A percentile compares a stretch with the other conserved stretches of the same genome.
These are phyloP conservation scores for Chiloscyllium punctatum DNA, from an alignment of 2,797 vertebrate species.

Conservation along the genomic window DNA sequence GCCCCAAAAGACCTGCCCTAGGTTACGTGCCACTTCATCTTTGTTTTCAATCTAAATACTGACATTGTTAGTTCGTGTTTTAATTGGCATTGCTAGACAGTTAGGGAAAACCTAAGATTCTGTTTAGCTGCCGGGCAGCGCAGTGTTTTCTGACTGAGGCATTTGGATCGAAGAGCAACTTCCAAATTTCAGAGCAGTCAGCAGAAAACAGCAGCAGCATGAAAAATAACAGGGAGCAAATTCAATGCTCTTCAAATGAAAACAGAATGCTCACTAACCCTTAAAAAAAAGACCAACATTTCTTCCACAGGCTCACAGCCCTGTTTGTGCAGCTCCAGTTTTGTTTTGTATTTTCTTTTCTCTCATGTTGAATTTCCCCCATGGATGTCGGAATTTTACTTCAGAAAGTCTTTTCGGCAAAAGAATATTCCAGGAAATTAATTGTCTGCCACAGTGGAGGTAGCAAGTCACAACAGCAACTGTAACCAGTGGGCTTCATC, in stretches of 20 bases:
- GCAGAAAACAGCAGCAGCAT: background rate
- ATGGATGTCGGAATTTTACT: background rate
- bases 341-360: background rate
- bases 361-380: background rate
- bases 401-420: background rate
- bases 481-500: background rate
- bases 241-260: background rate
- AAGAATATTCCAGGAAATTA: background rate
- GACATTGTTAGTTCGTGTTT: conserved; percentile 15
- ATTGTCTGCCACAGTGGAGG: background rate
- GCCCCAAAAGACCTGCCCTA: background rate
- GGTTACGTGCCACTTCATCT: background rate
- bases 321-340: background rate
- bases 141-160: background rate
- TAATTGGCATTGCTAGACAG: conserved; percentile 18
- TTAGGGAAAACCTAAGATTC: background rate
- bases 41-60: conserved; percentile 29
- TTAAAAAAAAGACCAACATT: background rate
- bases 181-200: background rate
- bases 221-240: too few species aligned
- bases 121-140: background rate
- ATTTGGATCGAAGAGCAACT: background rate
- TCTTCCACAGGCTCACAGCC: background rate
- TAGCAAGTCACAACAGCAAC: background rate
- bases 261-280: background rate